Percentiles rank a stretch among this genome's conserved stretches.
Conservation (phyloP, 2,113 vertebrate species). For the Prinia subflava region DNA sequence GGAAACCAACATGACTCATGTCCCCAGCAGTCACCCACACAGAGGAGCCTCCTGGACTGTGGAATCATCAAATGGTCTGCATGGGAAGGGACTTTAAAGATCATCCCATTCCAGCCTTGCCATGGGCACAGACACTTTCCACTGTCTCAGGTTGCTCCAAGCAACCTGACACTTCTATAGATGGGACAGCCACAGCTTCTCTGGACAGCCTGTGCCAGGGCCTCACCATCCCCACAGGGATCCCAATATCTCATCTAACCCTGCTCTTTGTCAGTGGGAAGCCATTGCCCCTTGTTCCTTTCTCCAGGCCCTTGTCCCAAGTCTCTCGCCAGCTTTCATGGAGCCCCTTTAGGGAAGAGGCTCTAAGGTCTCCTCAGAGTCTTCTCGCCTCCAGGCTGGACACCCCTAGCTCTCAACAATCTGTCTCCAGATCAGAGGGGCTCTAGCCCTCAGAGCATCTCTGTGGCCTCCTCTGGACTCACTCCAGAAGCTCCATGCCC, state of each 20-base stretch:
- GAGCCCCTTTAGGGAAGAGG: background rate
- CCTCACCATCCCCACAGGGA: background rate
- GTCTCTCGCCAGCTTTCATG: background rate
- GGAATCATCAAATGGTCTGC: background rate
- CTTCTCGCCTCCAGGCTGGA: background rate
- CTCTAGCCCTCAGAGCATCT: background rate
- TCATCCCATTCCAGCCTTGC: background rate
- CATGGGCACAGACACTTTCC: background rate
- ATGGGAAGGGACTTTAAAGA: background rate
- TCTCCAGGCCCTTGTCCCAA: background rate
- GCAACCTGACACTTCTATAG: background rate
- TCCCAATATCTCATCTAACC: background rate
- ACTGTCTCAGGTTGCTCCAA: background rate
- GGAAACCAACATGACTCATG: rapidly evolving
- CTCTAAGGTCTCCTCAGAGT: background rate
- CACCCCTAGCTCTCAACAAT: background rate
- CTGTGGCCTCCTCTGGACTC: background rate
- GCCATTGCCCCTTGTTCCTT: background rate
- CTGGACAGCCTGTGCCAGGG: background rate
- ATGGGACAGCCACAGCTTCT: background rate
- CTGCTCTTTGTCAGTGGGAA: background rate
- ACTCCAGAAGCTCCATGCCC: background rate
- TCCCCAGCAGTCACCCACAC: background rate
- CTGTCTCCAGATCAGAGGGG: background rate
- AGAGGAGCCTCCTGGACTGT: background rate